phyloP scores from a whole-genome alignment of 1,140 invertebrate genomes.

The Lepidostoma basale region DNA sequence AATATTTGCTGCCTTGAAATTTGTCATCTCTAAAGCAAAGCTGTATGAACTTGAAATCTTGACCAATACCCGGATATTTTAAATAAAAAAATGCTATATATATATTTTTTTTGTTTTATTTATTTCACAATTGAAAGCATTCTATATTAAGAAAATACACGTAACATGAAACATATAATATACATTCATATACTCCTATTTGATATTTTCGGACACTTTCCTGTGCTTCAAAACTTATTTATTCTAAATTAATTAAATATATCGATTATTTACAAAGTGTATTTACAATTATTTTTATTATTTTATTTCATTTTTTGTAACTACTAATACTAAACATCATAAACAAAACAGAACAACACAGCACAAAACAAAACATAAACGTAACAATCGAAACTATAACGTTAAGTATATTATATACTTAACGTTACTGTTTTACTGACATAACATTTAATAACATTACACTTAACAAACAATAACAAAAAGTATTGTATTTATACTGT shows the following conservation, averaged over 20 bases:
- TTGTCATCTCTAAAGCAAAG: too few species aligned
- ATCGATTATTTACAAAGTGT: conserved; percentile 6
- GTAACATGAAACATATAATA: conserved; percentile 17
- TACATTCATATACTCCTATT: neutral
- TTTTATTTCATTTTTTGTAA: neutral
- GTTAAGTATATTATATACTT: conserved; percentile 6
- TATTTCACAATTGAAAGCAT: conserved; percentile 8
- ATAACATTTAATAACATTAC: conserved; percentile 17
- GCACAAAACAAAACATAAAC: neutral
- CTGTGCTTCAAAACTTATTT: too few species aligned
- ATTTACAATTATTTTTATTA: neutral
- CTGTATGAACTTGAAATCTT: too few species aligned
- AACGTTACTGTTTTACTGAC: conserved; percentile 1
- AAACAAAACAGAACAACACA: neutral
- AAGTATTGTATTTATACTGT: neutral
- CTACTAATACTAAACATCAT: neutral
- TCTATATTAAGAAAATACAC: neutral
- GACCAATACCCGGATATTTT: too few species aligned
- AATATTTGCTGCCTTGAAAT: too few species aligned
- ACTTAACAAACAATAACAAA: conserved; percentile 1
- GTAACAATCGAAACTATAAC: neutral
- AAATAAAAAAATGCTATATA: neutral
- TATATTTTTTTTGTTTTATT: conserved; percentile 10
- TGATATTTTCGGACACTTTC: neutral
- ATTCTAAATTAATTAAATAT: neutral